Conservation (phyloP, 2,113 vertebrate genomes). For the Perca schrenkii region DNA sequence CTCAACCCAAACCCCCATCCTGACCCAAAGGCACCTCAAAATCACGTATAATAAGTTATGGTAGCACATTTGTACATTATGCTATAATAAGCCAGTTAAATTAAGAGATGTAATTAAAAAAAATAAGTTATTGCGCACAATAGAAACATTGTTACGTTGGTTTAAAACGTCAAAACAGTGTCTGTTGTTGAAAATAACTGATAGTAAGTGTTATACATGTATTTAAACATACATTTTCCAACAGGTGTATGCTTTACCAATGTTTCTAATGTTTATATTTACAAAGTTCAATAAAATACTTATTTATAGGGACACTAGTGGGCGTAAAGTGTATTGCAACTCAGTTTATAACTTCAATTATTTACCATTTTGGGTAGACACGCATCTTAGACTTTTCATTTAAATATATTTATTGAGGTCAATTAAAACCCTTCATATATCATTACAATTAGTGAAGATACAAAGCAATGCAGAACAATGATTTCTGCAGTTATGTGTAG, state of each 20-base stretch:
- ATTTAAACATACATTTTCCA: neutral
- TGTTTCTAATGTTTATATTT: conserved; percentile 5
- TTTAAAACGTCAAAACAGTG: neutral
- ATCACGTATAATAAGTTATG: neutral
- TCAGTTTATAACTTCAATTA: neutral
- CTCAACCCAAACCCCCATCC: conserved; percentile 47
- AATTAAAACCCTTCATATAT: neutral
- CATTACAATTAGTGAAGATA: neutral
- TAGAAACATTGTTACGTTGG: neutral
- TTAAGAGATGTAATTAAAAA: neutral
- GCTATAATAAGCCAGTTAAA: neutral
- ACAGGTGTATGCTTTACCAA: neutral
- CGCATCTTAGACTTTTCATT: neutral
- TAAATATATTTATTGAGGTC: conserved; percentile 27
- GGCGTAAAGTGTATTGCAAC: conserved; percentile 36
- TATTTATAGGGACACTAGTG: conserved; percentile 25
- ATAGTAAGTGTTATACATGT: neutral
- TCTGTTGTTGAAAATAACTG: fast-evolving
- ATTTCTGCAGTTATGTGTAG: neutral
- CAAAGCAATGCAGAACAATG: neutral
- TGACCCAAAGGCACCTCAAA: neutral
- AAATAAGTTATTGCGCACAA: neutral
- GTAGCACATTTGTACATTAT: neutral
- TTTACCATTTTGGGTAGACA: neutral
- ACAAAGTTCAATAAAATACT: conserved; percentile 32